phyloP scores from a whole-genome alignment of 2,113 vertebrate species.

The Coptodon rendalli region DNA sequence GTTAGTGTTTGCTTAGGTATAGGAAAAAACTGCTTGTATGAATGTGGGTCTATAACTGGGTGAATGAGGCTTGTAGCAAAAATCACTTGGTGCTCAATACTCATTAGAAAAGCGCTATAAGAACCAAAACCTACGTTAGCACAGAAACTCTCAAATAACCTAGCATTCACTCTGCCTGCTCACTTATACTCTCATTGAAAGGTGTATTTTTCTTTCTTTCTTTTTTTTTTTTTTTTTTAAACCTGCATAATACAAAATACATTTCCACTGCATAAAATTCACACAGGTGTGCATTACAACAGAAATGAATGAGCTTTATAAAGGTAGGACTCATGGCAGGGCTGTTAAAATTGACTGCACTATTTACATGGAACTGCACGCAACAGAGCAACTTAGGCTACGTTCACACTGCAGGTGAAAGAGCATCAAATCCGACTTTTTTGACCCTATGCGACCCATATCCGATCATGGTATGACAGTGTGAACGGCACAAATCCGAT shows the following conservation, averaged over 20 bases:
- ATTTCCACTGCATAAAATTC: neutral
- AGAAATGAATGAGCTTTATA: neutral
- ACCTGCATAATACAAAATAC: neutral
- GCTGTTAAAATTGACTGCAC: neutral
- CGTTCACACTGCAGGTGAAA: no score
- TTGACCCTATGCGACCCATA: no score
- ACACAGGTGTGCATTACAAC: neutral
- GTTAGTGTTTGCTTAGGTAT: neutral
- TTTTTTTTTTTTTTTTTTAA: neutral
- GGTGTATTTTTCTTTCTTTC: fast-evolving
- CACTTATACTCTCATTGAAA: neutral
- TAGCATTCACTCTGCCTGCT: neutral
- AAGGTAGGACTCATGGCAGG: neutral
- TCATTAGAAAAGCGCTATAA: neutral
- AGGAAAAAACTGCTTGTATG: neutral
- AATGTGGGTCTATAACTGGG: fast-evolving
- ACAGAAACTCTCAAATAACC: neutral
- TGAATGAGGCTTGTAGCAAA: neutral
- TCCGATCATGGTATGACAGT: no score
- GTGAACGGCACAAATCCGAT: no score
- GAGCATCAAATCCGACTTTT: no score
- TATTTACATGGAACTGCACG: neutral
- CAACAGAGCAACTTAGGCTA: neutral
- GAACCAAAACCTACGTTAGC: neutral
- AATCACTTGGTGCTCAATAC: neutral